A percentile compares a stretch with the other conserved stretches of the same genome.
These are phyloP conservation scores for Drosophila paramelanica DNA, from an alignment of 2,888 invertebrate species.

Conservation along the genomic window DNA sequence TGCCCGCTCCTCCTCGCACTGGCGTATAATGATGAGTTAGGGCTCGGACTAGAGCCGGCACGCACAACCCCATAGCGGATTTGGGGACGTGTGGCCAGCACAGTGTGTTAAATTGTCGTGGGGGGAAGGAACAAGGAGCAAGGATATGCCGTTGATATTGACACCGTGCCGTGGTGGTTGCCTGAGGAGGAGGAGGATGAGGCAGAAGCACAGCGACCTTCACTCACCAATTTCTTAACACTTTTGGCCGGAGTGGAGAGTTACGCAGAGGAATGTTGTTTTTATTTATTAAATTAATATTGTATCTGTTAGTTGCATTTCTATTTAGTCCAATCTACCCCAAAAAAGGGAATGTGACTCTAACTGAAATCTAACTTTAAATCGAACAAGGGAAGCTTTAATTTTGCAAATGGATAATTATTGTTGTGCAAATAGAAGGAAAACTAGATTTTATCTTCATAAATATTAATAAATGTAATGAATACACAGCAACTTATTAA, in stretches of 20 bases:
- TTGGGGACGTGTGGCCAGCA: constrained; percentile 18
- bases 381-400: too few relatives aligned
- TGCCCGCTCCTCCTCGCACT: too few relatives aligned
- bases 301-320: neutral
- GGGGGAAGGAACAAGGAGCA: neutral
- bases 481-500: neutral
- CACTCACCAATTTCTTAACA: constrained; percentile 4
- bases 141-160: constrained; percentile 21
- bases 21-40: constrained; percentile 10
- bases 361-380: neutral
- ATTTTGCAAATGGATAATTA: neutral
- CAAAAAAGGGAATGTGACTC: neutral
- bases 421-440: too few relatives aligned
- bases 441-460: neutral
- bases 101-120: neutral
- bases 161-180: neutral
- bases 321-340: neutral
- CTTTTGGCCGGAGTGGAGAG: constrained; percentile 1
- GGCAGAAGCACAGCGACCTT: constrained; percentile 1
- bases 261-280: neutral
- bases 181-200: neutral
- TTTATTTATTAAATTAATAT: constrained; percentile 32
- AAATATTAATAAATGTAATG: constrained; percentile 6
- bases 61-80: constrained; percentile 6
- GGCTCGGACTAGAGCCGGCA: constrained; percentile 2